Conservation (phyloP, 2,113 vertebrate genomes). For the Callithrix jacchus region DNA sequence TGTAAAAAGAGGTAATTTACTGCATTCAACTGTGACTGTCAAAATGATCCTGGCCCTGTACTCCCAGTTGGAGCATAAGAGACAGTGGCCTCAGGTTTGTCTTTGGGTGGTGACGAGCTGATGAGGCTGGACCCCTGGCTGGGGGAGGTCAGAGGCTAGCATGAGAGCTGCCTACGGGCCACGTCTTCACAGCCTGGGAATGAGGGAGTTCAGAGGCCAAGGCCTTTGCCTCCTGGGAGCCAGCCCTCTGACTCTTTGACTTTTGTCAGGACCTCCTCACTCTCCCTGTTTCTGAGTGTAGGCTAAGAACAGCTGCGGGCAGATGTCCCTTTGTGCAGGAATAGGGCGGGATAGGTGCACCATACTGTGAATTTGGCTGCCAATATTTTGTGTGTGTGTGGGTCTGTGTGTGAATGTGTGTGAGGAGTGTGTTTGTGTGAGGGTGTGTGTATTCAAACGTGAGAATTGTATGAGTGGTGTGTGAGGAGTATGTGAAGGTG, state of each 20-base stretch:
- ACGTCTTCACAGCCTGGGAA: background rate
- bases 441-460: background rate
- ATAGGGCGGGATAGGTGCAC: background rate
- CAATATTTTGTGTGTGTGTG: background rate
- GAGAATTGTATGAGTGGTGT: background rate
- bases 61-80: background rate
- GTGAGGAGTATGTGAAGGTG: too few relatives aligned
- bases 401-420: background rate
- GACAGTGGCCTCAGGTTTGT: background rate
- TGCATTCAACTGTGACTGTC: background rate
- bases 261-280: background rate
- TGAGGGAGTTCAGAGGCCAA: too few relatives aligned
- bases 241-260: background rate
- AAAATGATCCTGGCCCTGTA: background rate
- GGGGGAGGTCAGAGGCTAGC: background rate
- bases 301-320: background rate
- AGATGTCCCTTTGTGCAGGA: background rate
- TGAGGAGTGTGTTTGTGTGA: too few relatives aligned
- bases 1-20: background rate
- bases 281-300: background rate
- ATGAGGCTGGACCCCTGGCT: background rate
- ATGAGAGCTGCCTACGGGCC: background rate
- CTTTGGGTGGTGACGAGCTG: background rate
- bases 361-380: background rate
- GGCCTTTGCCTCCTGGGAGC: background rate